Percentiles rank a stretch among this genome's conserved stretches.
Conservation (phyloP, 2,113 vertebrate genomes). For the Alexandromys fortis region DNA sequence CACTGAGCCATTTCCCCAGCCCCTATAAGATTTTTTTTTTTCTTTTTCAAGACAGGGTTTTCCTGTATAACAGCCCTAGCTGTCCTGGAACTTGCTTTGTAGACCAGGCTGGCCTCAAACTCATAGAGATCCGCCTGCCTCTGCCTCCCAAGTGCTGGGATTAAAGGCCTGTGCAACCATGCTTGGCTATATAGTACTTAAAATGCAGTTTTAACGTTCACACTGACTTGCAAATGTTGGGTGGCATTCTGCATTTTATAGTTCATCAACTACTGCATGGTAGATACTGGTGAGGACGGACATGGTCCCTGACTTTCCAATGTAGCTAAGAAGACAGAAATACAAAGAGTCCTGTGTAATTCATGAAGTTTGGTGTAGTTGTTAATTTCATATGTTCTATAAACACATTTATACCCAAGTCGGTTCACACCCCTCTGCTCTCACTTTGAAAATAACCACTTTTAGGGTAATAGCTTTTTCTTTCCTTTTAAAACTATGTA, state of each 20-base stretch:
- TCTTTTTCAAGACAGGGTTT: neutral
- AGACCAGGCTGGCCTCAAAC: neutral
- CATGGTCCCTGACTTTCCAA: neutral
- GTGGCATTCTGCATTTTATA: neutral
- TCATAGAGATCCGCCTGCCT: too few relatives aligned
- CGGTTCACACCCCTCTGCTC: neutral
- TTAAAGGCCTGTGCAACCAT: too few relatives aligned
- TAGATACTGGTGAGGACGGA: neutral
- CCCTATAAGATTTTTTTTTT: neutral
- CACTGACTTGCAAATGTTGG: neutral
- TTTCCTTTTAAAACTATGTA: neutral
- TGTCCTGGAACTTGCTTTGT: neutral
- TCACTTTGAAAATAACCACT: neutral
- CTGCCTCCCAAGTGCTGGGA: too few relatives aligned
- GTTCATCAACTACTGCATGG: neutral
- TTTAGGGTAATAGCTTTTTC: neutral
- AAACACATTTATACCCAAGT: neutral
- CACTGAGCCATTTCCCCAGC: neutral
- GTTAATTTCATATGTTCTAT: neutral
- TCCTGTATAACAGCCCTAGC: neutral
- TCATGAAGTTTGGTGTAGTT: neutral
- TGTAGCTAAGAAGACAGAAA: constrained; percentile 34
- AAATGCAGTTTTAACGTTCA: neutral
- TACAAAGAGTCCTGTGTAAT: neutral
- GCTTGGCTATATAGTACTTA: neutral